phyloP scores from a whole-genome alignment of 2,113 vertebrate genomes.

The Carettochelys insculpta region DNA sequence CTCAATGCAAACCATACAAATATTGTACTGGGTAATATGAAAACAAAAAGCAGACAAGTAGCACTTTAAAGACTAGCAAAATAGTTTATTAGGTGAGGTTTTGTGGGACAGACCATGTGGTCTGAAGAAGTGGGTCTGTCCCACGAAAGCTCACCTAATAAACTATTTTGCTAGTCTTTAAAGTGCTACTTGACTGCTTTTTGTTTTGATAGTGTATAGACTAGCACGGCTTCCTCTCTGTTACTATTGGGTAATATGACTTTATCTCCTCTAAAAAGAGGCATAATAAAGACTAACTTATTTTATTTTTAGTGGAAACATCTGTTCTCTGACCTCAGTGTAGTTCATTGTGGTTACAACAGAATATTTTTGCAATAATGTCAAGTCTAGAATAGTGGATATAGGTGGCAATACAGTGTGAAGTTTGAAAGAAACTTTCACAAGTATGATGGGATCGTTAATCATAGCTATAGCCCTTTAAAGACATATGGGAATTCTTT shows the following conservation, averaged over 20 bases:
- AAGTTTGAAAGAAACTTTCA: not conserved
- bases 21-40: not conserved
- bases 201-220: no score
- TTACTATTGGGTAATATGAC: not conserved
- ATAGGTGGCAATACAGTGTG: not conserved
- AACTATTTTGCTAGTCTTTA: no score
- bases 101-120: no score
- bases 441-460: not conserved
- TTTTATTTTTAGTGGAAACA: constrained; percentile 28
- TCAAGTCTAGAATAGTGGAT: not conserved
- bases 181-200: no score
- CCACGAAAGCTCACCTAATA: no score
- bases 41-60: no score
- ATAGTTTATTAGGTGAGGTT: no score
- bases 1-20: constrained; percentile 52
- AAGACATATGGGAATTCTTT: not conserved
- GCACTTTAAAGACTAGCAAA: no score
- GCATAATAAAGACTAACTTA: constrained; percentile 28
- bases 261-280: constrained; percentile 33
- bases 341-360: constrained; percentile 28
- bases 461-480: not conserved
- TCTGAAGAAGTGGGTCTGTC: no score
- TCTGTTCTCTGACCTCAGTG: not conserved
- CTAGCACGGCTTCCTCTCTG: no score
- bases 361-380: not conserved